Evolutionary conservation across 2,888 invertebrate genomes (phyloP), one percentile per base, ranked within the genome.

Genomic region (Daptonema setosum): DNA sequence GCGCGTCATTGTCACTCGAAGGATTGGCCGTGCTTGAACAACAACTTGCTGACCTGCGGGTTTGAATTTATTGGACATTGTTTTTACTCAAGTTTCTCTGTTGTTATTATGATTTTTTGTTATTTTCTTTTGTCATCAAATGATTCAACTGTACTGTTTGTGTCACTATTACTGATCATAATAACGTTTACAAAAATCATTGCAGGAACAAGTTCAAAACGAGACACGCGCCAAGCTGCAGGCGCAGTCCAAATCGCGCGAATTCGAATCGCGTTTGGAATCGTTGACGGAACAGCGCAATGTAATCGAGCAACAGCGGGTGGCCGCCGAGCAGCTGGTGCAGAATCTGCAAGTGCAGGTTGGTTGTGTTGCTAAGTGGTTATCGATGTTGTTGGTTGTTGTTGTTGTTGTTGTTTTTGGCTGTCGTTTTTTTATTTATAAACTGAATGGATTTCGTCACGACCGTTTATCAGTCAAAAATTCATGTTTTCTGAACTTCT

Each of bases 211-310:
- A n/a, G 22, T 50, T 29, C 29, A 29, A 26, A 22, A n/a, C 17
- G 61, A 60, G 54, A 29, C 56, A 62, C 74, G 87, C 58, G 86
- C 87, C 72, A 97, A 97, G 73, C 75, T 97, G 57, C 81, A 83
- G 41, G 54, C 62, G n/a, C 67, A 67, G 56, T 63, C 63, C 45
- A 58, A 62, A 68, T 75, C 93, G 58, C 80, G 93, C 54, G 85
- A 87, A 66, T 74, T 88, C 29, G 91, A 93, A 71, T 84, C 87
- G 41, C 90, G 93, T 67, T 81, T 83, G 65, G 87, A 88, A 64
- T 79, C 81, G 57, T 76, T 90, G 24, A 80, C 20, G 52, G 74
- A 74, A 17, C 58, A 55, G n/a, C 52, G 52, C 61, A 93, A 95
- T 68, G 85, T 87, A 69, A 77, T 91, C 22, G 93, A 93, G 66